Evolutionary conservation across 23 tunicate genomes (phyloP).

Genomic region (Halocynthia aurantium): DNA sequence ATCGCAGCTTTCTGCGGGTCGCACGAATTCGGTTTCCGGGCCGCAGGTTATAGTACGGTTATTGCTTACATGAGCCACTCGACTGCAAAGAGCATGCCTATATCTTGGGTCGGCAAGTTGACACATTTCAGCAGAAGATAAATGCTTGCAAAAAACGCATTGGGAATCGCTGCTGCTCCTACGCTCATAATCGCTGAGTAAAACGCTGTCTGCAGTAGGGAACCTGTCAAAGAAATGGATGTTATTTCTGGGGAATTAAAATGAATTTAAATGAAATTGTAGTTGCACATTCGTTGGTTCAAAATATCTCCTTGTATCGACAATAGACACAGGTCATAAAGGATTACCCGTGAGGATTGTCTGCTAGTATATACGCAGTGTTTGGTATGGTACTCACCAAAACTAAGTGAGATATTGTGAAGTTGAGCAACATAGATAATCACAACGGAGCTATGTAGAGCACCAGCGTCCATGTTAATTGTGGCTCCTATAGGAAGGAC

Average conservation of each 20-base stretch:
- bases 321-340: too few species aligned
- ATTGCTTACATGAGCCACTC: slow-evolving; percentile 5
- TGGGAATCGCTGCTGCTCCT: slow-evolving; percentile 2
- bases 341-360: too few species aligned
- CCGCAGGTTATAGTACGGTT: too few species aligned
- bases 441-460: neutral
- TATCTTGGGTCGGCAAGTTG: neutral
- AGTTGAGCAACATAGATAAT: neutral
- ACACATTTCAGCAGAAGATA: neutral
- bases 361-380: too few species aligned
- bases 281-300: too few species aligned
- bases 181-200: neutral
- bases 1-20: too few species aligned
- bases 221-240: neutral
- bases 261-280: too few species aligned
- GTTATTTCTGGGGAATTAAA: too few species aligned
- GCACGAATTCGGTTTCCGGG: too few species aligned
- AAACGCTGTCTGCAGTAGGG: neutral
- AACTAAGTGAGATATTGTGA: neutral
- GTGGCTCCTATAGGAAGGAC: slow-evolving; percentile 7
- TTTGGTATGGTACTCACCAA: neutral
- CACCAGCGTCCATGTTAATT: slow-evolving; percentile 4
- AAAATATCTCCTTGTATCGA: too few species aligned
- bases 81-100: neutral
- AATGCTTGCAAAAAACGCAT: neutral